A percentile compares a stretch with the other conserved stretches of the same genome.
These are phyloP conservation scores for Stenolophus ochropezus DNA, from an alignment of 2,888 invertebrate genomes.

Conservation along the genomic window DNA sequence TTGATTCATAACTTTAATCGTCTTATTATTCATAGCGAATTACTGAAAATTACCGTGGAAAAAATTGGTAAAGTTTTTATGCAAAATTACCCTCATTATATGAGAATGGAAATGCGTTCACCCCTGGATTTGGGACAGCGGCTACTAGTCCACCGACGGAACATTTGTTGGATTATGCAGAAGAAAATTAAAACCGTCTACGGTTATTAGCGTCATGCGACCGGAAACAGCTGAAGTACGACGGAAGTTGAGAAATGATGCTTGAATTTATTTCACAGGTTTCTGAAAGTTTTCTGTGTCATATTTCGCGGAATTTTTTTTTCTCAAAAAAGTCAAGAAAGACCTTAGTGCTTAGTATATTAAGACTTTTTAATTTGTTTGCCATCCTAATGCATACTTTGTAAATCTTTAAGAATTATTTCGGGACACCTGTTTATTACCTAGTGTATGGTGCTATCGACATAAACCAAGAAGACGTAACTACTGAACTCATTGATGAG, in stretches of 20 bases:
- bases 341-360: no score
- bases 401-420: no score
- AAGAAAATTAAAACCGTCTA: constrained; percentile 33
- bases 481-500: no score
- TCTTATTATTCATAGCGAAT: background rate
- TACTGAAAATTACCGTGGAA: background rate
- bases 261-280: constrained; percentile 29
- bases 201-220: constrained; percentile 50
- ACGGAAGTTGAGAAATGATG: constrained; percentile 41
- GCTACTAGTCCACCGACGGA: background rate
- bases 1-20: background rate
- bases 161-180: constrained; percentile 18
- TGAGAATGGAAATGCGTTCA: constrained; percentile 12
- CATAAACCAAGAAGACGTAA: no score
- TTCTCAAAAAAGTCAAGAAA: background rate
- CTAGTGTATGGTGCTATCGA: no score
- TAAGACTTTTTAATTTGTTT: no score
- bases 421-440: no score
- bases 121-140: constrained; percentile 16
- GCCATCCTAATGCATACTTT: no score
- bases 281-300: constrained; percentile 31
- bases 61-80: constrained; percentile 12
- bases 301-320: background rate
- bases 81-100: constrained; percentile 43
- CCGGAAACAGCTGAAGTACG: constrained; percentile 42